Evolutionary conservation across 1,140 invertebrate species (phyloP), one percentile per base, ranked within the genome.

Genomic region (Galleria mellonella): DNA sequence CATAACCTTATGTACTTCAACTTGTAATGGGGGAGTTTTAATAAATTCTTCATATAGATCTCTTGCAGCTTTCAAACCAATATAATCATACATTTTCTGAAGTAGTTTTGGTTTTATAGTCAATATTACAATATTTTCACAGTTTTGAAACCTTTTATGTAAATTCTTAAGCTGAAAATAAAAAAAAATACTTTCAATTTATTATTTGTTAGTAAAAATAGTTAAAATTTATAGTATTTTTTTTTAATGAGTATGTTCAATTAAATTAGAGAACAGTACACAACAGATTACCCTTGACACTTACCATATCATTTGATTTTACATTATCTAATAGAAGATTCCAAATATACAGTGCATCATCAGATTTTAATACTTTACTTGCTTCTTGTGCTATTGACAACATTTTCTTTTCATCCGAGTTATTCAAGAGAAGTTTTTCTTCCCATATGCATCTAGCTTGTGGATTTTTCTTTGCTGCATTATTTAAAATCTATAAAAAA

Each of bases 11-110:
- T 85, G 77, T 5, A 82, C 51, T 42, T 82, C 75, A 23, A 66
- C 38, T 55, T 85, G 82, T 47, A 66, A 70, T 0, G 82, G 82
- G 9, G 82, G 82, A 17, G 71, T 72, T 48, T 58, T 78, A 4
- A 83, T 74, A 13, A 83, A 62, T 12, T 78, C 72, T 47, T 82
- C 78, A 64, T 85, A 83, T n/a, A 74, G 49, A 15, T 75, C 60
- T 42, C 77, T 67, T 23, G 78, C 68, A 32, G 75, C 70, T 46
- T 74, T 79, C 9, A 85, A 27, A 7, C 82, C 82, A 55, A 65
- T 69, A 13, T 70, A 59, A 33, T 79, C 64, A 66, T 76, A 85
- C 32, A 74, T 68, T 66, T 85, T 83, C 36, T 70, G 53, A 0
- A 85, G 44, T 36, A 85, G 53, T 62, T 82, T 85, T 15, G 78